Conservation (phyloP, 2,888 invertebrate species). For the Meghimatium bilineatum region DNA sequence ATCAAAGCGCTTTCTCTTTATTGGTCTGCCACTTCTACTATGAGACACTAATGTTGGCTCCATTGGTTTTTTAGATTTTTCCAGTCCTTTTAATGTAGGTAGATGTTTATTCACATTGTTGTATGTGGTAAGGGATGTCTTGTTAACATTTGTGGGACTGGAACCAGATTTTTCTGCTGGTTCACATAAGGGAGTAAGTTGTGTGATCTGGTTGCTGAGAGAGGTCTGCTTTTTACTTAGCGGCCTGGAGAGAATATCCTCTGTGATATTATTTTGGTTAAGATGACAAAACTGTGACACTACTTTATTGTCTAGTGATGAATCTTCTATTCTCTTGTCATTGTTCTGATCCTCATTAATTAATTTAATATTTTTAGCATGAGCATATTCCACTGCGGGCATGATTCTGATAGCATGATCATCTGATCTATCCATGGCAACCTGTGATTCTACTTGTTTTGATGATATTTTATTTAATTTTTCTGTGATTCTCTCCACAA, state of each 20-base stretch:
- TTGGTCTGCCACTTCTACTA: conserved; percentile 38
- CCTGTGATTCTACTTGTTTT: not conserved
- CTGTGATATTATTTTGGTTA: not conserved
- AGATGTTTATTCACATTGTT: not conserved
- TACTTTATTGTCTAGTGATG: not conserved
- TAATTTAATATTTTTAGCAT: not conserved
- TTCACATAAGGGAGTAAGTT: too few species aligned
- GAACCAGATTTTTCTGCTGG: not conserved
- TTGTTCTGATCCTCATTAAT: not conserved
- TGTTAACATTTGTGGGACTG: not conserved
- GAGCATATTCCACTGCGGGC: not conserved
- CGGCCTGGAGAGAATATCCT: not conserved
- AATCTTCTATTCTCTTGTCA: not conserved
- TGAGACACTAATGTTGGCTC: conserved; percentile 5
- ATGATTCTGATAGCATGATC: not conserved
- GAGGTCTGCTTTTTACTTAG: not conserved
- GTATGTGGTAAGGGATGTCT: not conserved
- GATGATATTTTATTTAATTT: not conserved
- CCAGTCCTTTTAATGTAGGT: not conserved
- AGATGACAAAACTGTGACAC: not conserved
- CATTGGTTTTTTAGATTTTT: not conserved
- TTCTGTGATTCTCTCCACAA: not conserved
- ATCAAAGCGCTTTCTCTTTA: conserved; percentile 37
- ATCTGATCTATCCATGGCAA: not conserved
- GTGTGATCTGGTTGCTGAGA: not conserved